Evolutionary conservation across 2,888 invertebrate genomes (phyloP), one percentile per base, ranked within the genome.

Genomic region (Caenorhabditis japonica): DNA sequence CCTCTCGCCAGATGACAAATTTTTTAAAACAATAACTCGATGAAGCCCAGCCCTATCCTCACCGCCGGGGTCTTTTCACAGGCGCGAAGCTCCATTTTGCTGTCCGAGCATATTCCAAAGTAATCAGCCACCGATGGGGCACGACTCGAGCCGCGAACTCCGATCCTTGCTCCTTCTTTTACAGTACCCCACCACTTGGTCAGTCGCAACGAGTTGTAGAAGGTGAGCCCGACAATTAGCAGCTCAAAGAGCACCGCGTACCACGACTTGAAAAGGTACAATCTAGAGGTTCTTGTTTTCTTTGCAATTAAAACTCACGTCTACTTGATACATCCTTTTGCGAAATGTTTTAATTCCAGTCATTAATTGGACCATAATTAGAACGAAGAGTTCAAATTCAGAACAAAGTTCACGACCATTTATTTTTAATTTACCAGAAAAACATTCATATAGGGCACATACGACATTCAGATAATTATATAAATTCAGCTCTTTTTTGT

Each of bases 161-260:
- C 55, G 58, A 62, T 58, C 15, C 21, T 30, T 2, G 58, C 34
- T 25, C 71, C 71, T 44, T 58, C 70, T 4, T 53, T 34, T 1
- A 73, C 60, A 38, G 44, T 60, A 44, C 46, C 33, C 66, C 60
- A 73, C 66, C 66, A 73, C 15, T 47, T 61, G 15, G 73, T 74
- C 68, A 74, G 41, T 53, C 52, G 34, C 4, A 74, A 30, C 33
- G 73, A 68, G 30, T 74, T 68, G 33, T 68, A 69, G 17, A 68
- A 39, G 15, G 68, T 49, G 41, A 56, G 55, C 17, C 73, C 73
- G 46, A 74, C 73, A 23, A 74, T 34, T 17, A 68, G 23, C 23
- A 74, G 39, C 68, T 74, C 73, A 39, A 74, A 68, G 47, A 68
- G 33, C 38, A 74, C 68, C 13, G 46, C 10, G 44, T 58, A 68